These are phyloP conservation scores for Macrobrachium nipponense DNA, from an alignment of 1,140 invertebrate genomes.

Conservation along the genomic window DNA sequence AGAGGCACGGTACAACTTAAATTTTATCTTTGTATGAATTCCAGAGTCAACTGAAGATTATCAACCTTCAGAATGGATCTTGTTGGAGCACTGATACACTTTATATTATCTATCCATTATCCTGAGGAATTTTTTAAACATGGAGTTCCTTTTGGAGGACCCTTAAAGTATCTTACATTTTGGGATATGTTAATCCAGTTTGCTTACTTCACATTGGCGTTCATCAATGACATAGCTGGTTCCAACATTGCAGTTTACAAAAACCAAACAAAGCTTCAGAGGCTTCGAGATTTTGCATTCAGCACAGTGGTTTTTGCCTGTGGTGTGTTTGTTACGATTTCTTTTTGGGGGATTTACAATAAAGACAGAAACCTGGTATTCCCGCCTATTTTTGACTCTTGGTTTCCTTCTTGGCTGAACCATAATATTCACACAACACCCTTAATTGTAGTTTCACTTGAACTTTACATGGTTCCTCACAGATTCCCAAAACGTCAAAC, in stretches of 20 bases:
- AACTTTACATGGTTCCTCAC: conserved; percentile 78
- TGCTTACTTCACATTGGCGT: conserved; percentile 28
- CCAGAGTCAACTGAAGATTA: no score
- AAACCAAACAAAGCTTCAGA: neutral
- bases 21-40: no score
- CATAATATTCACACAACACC: conserved; percentile 89
- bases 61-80: neutral
- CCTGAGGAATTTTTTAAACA: conserved; percentile 8
- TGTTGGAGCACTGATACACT: conserved; percentile 3
- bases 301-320: conserved; percentile 16
- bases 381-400: conserved; percentile 81
- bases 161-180: conserved; percentile 28
- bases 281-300: conserved; percentile 15
- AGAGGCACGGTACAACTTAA: no score
- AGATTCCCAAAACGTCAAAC: conserved; percentile 76
- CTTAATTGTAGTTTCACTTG: conserved; percentile 78
- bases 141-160: conserved; percentile 4
- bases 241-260: neutral
- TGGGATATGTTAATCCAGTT: conserved; percentile 37
- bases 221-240: conserved; percentile 32
- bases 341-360: conserved; percentile 88
- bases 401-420: conserved; percentile 88
- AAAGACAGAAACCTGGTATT: conserved; percentile 88
- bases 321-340: conserved; percentile 80
- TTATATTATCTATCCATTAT: conserved; percentile 11